Evolutionary conservation across 2,113 vertebrate genomes (phyloP).

Genomic region (Ptychochromis oligacanthus): DNA sequence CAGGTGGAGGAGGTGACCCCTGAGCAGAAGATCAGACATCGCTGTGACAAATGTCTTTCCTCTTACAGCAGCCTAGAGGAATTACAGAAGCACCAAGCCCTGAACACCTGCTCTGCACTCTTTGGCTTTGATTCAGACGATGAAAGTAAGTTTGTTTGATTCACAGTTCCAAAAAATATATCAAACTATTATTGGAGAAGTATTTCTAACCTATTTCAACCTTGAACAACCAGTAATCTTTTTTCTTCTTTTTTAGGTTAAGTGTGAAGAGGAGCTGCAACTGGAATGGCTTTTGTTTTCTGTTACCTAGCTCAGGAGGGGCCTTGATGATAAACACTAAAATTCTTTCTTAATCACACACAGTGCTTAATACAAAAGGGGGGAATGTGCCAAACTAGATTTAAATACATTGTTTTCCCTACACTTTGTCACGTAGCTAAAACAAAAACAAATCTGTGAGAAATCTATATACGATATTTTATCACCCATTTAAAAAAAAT

Average conservation of each 20-base stretch:
- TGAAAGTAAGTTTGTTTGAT: slow-evolving; percentile 88
- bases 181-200: background rate
- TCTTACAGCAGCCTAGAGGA: slow-evolving; percentile 90
- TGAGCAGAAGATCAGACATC: slow-evolving; percentile 78
- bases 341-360: background rate
- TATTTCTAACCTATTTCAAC: background rate
- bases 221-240: background rate
- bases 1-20: slow-evolving; percentile 6
- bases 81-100: slow-evolving; percentile 89
- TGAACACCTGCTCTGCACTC: slow-evolving; percentile 94
- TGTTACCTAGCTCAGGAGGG: background rate
- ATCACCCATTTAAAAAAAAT: background rate
- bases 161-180: background rate
- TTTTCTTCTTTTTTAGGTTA: slow-evolving; percentile 43
- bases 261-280: slow-evolving; percentile 13
- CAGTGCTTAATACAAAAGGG: background rate
- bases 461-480: background rate
- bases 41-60: slow-evolving; percentile 93
- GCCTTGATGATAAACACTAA: slow-evolving; percentile 20
- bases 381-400: background rate
- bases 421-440: background rate
- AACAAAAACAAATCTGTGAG: background rate
- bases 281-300: background rate
- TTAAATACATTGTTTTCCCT: background rate
- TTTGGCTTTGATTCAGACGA: slow-evolving; percentile 99